Conservation (phyloP, 2,113 vertebrate genomes). For the Daubentonia madagascariensis region DNA sequence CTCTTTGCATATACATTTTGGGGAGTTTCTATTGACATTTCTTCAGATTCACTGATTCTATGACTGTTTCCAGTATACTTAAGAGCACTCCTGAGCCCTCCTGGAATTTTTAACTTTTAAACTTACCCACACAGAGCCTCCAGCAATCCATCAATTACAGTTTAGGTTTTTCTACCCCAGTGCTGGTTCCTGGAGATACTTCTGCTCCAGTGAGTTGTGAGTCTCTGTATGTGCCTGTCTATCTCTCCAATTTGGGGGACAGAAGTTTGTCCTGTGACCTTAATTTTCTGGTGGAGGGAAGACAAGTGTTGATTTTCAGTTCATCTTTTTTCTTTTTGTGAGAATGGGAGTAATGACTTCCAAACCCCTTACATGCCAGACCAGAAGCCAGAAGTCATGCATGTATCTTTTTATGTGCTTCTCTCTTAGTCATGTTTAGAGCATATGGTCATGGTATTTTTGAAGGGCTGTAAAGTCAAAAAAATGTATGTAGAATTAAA, state of each 20-base stretch:
- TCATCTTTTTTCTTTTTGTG: neutral
- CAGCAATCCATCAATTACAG: neutral
- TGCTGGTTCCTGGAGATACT: neutral
- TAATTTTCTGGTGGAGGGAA: neutral
- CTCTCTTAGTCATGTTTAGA: neutral
- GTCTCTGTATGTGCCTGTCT: neutral
- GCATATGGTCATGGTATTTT: rapidly evolving
- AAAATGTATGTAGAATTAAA: neutral
- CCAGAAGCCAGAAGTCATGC: neutral
- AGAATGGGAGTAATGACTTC: neutral
- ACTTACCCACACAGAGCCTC: neutral
- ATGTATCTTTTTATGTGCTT: neutral
- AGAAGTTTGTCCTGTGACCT: neutral
- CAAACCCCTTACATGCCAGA: neutral
- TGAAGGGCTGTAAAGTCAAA: neutral
- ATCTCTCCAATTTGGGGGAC: neutral
- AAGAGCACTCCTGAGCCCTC: rapidly evolving
- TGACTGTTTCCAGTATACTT: neutral
- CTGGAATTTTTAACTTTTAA: neutral
- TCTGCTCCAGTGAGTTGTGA: neutral
- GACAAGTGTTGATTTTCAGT: neutral
- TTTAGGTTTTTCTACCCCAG: neutral
- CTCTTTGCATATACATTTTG: neutral
- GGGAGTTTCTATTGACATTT: neutral
- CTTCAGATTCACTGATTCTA: neutral